Conservation (phyloP, 1,140 invertebrate species). For the Heterodera schachtii region DNA sequence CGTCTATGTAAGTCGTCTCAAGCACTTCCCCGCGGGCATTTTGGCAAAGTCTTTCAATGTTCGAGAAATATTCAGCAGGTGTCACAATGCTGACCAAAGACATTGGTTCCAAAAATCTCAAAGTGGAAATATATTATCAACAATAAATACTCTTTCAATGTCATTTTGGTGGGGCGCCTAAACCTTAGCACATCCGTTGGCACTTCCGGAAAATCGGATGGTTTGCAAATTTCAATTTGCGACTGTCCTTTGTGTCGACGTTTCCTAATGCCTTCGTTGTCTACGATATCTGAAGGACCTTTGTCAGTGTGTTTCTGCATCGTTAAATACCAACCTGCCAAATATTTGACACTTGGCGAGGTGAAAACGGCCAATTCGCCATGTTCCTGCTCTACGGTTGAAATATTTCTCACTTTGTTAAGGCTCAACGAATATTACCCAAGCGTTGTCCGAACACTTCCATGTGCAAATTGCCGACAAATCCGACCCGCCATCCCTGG, state of each 20-base stretch:
- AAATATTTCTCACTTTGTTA: conserved; percentile 8
- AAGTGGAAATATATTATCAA: no score
- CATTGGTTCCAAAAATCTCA: conserved; percentile 76
- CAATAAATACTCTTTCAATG: conserved; percentile 5
- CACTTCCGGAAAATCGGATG: conserved; percentile 69
- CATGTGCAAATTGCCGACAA: conserved; percentile 80
- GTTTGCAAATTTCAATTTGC: conserved; percentile 81
- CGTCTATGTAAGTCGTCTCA: conserved; percentile 79
- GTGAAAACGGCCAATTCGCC: conserved; percentile 85
- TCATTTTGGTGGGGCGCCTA: conserved; percentile 74
- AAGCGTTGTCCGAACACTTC: conserved; percentile 71
- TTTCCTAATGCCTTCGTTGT: conserved; percentile 72
- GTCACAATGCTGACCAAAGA: conserved; percentile 84
- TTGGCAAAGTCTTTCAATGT: conserved; percentile 68
- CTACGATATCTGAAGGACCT: conserved; percentile 72
- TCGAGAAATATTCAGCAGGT: conserved; percentile 65
- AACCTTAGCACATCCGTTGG: conserved; percentile 47
- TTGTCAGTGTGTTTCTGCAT: no score
- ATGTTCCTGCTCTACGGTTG: conserved; percentile 85
- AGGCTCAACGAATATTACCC: not conserved
- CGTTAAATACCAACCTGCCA: conserved; percentile 62
- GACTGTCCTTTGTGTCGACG: conserved; percentile 72
- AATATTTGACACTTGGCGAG: conserved; percentile 90
- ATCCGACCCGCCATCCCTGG: conserved; percentile 67
- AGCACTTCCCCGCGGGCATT: conserved; percentile 79